Evolutionary conservation across 2,797 vertebrate genomes (phyloP).

Genomic region (Artibeus lituratus): DNA sequence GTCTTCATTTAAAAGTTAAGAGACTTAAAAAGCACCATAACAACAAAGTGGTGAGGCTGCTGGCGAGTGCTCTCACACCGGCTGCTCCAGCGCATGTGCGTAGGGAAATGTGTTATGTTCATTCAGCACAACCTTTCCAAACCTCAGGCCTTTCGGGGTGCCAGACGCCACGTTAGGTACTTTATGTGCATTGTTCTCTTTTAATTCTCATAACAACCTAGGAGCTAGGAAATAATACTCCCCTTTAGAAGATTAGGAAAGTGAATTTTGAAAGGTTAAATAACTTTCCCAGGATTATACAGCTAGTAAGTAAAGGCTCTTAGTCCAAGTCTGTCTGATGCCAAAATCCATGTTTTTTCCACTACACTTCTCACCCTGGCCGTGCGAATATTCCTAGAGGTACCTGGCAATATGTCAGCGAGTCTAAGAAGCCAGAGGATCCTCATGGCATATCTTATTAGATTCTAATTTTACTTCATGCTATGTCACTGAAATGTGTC

Average conservation of each 20-base stretch:
- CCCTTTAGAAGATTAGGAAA: slow-evolving; percentile 21
- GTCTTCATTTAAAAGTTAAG: slow-evolving; percentile 1
- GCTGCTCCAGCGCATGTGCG: not conserved
- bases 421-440: not conserved
- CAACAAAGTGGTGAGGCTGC: not conserved
- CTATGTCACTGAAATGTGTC: not conserved
- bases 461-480: not conserved
- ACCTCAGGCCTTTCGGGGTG: not conserved
- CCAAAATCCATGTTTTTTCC: not conserved
- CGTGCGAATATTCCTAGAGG: not conserved
- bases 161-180: not conserved
- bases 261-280: not conserved
- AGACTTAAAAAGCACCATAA: not conserved
- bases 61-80: not conserved
- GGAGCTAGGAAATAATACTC: not conserved
- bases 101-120: not conserved
- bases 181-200: not conserved
- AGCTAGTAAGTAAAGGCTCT: not conserved
- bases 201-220: not conserved
- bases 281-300: not conserved
- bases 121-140: not conserved
- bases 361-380: not conserved
- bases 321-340: not conserved
- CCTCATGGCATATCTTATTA: not conserved
- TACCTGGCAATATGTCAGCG: not conserved